Percentiles rank a stretch among this genome's conserved stretches.
Evolutionary conservation across 2,113 vertebrate species (phyloP).

Genomic region (Hirundichthys speculiger): DNA sequence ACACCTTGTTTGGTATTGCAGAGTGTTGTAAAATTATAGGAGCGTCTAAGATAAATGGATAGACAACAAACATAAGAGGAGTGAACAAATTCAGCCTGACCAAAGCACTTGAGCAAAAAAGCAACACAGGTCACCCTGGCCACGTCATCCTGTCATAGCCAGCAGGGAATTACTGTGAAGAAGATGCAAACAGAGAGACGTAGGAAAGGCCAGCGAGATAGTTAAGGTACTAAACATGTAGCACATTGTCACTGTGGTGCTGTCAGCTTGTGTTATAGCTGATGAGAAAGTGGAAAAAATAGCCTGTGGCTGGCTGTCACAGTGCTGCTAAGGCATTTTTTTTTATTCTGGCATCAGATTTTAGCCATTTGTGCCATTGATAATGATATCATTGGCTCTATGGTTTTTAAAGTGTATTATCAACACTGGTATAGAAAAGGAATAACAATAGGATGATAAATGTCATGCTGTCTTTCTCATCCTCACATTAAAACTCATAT

Average conservation of each 20-base stretch:
- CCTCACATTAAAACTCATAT: too few relatives aligned
- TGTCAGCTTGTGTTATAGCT: slow-evolving; percentile 52
- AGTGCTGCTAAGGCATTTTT: slow-evolving; percentile 33
- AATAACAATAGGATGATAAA: too few relatives aligned
- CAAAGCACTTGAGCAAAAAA: slow-evolving; percentile 31
- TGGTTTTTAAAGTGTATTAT: too few relatives aligned
- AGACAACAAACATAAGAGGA: background rate
- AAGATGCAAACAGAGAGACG: background rate
- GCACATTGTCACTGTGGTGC: slow-evolving; percentile 54
- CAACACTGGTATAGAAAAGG: too few relatives aligned
- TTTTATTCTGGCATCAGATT: slow-evolving; percentile 12
- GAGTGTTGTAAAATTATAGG: too few relatives aligned
- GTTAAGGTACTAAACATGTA: slow-evolving; percentile 47
- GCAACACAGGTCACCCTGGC: slow-evolving; percentile 15
- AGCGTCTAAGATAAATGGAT: background rate
- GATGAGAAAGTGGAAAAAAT: slow-evolving; percentile 56
- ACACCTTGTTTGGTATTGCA: background rate
- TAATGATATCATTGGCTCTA: slow-evolving; percentile 12
- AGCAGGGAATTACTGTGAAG: slow-evolving; percentile 5
- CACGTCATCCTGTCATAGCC: slow-evolving; percentile 24
- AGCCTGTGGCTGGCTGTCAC: slow-evolving; percentile 44
- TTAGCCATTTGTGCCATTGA: slow-evolving; percentile 27
- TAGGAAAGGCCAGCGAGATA: slow-evolving; percentile 18
- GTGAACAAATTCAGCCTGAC: slow-evolving; percentile 4
- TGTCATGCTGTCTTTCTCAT: too few relatives aligned